Base-by-base conservation (phyloP, 2,113 vertebrate species). In the Opisthocomus hoazin region DNA sequence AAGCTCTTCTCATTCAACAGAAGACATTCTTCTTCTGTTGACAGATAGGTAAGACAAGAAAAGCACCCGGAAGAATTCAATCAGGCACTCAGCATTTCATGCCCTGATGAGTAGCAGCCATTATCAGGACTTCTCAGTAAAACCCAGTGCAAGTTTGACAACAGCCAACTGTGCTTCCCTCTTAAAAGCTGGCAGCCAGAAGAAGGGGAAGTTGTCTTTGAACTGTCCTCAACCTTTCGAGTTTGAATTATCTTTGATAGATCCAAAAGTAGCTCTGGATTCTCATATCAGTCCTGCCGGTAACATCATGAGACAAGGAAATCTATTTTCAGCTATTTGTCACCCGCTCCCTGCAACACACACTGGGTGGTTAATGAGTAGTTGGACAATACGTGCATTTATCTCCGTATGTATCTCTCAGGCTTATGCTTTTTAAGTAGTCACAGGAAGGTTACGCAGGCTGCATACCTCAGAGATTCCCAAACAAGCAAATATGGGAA, bases 261-360 rank as follows among this genome's bases (percentile, higher is more conserved):
- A 93, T 96, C 84, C 94, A 89, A 93, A 96, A 96, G 93, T 54
- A 96, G 82, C 87, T 92, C 95, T 90, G 90, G 81, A 96, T 94
- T 95, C 74, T 96, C 84, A 88, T 78, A 93, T 78, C 70, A 48
- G 65, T 93, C 48, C 81, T 84, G 84, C 65, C 4, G 41, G 70
- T 91, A 86, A 91, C 78, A 65, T 91, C 84, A 94, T 20, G 50
- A 93, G 93, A 85, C 78, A 73, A 0, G n/a, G 66, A 90, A 87
- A 79, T 70, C 81, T 91, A 91, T 90, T 95, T 95, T 89, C 93
- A 95, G 58, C 84, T 75, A 27, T 89, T 81, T 87, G 69, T 53
- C 84, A 80, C 45, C 27, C 53, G 2, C 6, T 78, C 46, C 29
- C 86, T 58, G 51, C 63, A 69, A 45, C 0, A 1, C 29, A 66